Evolutionary conservation across 2,113 vertebrate species (phyloP).

Genomic region (Okapia johnstoni): DNA sequence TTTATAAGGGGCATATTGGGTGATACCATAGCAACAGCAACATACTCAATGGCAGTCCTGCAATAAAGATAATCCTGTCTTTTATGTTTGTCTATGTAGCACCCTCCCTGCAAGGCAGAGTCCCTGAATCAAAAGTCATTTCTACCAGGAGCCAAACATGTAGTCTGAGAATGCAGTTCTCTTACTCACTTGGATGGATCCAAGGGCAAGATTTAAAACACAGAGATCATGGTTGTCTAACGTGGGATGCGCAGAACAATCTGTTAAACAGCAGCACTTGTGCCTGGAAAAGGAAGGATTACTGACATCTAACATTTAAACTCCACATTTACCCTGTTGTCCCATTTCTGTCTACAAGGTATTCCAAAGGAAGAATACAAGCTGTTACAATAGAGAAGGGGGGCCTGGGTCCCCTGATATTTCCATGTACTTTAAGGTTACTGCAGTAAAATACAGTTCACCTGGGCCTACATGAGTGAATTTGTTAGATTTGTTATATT

Average conservation of each 20-base stretch:
- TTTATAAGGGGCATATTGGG: not conserved
- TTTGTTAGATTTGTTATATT: not conserved
- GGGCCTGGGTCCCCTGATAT: not conserved
- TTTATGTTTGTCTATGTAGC: not conserved
- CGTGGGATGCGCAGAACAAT: not conserved
- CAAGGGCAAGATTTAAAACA: not conserved
- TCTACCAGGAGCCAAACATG: not conserved
- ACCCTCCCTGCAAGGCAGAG: not conserved
- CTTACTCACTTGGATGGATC: not conserved
- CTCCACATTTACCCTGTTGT: not conserved
- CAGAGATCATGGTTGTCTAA: not conserved
- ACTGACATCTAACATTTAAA: not conserved
- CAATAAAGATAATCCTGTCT: not conserved
- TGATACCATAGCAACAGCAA: not conserved
- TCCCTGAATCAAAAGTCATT: not conserved
- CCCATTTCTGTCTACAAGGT: not conserved
- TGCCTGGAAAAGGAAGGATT: not conserved
- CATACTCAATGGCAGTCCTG: not conserved
- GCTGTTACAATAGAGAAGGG: not conserved
- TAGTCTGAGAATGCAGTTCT: not conserved
- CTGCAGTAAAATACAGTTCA: not conserved
- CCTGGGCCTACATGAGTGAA: not conserved
- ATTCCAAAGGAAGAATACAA: not conserved
- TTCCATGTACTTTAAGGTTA: constrained; percentile 1
- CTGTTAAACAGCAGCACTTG: not conserved